phyloP scores from a whole-genome alignment of 2,888 invertebrate species.

The Leptura quadrifasciata region DNA sequence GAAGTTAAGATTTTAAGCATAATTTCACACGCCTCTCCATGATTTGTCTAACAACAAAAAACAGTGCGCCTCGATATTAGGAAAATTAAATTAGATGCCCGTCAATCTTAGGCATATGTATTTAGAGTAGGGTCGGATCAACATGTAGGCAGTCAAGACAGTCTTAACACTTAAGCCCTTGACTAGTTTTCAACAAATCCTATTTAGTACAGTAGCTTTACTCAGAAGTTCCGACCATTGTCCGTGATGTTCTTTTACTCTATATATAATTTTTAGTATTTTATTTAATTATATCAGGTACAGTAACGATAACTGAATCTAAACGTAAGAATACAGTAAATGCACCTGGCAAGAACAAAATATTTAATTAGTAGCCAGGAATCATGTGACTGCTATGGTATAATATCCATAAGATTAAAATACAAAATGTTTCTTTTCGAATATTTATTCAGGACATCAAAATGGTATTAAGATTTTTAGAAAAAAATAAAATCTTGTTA shows the following conservation, averaged over 20 bases:
- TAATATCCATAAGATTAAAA: too few relatives aligned
- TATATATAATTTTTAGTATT: too few relatives aligned
- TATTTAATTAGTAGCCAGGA: too few relatives aligned
- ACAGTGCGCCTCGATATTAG: not conserved
- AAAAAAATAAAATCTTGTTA: too few relatives aligned
- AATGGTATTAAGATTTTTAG: too few relatives aligned
- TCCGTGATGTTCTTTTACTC: not conserved
- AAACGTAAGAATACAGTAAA: too few relatives aligned
- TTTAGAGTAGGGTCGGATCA: not conserved
- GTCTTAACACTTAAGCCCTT: not conserved
- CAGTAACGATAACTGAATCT: too few relatives aligned
- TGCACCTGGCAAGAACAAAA: too few relatives aligned
- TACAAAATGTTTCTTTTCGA: too few relatives aligned
- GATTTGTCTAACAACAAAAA: not conserved
- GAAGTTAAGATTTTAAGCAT: not conserved
- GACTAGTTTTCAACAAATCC: slow-evolving; percentile 9
- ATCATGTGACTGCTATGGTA: too few relatives aligned
- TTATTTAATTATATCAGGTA: too few relatives aligned
- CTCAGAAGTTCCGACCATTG: not conserved
- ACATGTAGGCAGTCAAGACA: not conserved
- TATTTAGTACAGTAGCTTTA: not conserved
- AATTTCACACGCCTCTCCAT: not conserved
- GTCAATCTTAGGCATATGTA: not conserved
- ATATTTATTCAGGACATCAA: too few relatives aligned
- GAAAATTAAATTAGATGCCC: slow-evolving; percentile 1